Evolutionary conservation across 1,140 invertebrate species (phyloP).

Genomic region (Achatina immaculata): DNA sequence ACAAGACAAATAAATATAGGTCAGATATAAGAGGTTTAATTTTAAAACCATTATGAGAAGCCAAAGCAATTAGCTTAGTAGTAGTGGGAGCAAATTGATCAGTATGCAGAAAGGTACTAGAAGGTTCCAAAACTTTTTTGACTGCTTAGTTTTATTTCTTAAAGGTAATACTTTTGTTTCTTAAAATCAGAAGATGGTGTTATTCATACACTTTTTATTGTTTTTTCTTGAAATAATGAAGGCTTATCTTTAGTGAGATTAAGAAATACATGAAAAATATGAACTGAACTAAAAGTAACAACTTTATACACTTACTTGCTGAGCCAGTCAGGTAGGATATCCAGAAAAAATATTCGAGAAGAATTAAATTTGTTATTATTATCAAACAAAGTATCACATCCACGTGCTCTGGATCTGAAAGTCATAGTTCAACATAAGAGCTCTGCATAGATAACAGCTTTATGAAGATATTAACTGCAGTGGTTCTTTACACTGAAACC

Average conservation of each 20-base stretch:
- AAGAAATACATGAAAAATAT: no score
- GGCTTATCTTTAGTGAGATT: not conserved
- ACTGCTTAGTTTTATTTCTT: no score
- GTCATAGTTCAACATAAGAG: not conserved
- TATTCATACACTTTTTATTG: not conserved
- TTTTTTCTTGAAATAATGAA: not conserved
- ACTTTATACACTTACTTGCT: not conserved
- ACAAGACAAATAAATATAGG: no score
- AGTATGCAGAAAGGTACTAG: no score
- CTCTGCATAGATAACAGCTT: not conserved
- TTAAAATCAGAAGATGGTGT: no score
- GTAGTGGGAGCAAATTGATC: no score
- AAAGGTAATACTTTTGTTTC: no score
- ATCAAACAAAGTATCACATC: conserved; percentile 2
- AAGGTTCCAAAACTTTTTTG: no score
- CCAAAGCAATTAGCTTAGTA: no score
- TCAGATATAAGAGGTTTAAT: no score
- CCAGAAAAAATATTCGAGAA: conserved; percentile 10
- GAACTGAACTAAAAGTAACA: no score
- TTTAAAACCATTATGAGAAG: no score
- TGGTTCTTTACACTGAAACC: not conserved
- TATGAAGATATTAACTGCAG: not conserved
- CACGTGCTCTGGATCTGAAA: not conserved
- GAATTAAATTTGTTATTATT: conserved; percentile 7
- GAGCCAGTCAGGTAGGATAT: conserved; percentile 13